Percentiles rank a stretch among this genome's conserved stretches.
These are phyloP conservation scores for Ancistrus triradiatus DNA, from an alignment of 2,113 vertebrate species.

Conservation along the genomic window DNA sequence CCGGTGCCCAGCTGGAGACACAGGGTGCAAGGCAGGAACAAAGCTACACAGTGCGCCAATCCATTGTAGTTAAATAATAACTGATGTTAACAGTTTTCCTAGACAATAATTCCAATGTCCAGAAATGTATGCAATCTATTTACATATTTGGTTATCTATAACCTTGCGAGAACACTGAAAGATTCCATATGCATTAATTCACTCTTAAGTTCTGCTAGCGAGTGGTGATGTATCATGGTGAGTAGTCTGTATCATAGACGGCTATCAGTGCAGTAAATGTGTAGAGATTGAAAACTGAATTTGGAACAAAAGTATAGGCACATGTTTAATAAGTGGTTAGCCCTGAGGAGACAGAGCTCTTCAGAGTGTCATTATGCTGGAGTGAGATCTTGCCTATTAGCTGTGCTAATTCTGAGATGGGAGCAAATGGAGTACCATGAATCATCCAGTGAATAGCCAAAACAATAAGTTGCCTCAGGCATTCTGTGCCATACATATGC, in stretches of 20 bases:
- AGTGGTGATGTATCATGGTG: not conserved
- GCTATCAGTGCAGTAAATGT: slow-evolving; percentile 6
- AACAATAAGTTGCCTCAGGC: slow-evolving; percentile 40
- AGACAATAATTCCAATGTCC: too few relatives aligned
- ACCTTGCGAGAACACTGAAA: too few relatives aligned
- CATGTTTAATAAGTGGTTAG: slow-evolving; percentile 23
- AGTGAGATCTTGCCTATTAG: slow-evolving; percentile 27
- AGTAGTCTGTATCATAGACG: not conserved
- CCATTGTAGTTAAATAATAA: too few relatives aligned
- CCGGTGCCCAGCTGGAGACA: too few relatives aligned
- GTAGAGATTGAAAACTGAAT: slow-evolving; percentile 3
- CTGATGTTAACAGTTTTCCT: too few relatives aligned
- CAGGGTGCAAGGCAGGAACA: too few relatives aligned
- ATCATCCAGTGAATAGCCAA: slow-evolving; percentile 34
- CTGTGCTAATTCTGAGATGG: slow-evolving; percentile 30
- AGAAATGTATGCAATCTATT: too few relatives aligned
- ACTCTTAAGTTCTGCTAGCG: not conserved
- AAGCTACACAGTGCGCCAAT: too few relatives aligned
- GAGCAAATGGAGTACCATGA: slow-evolving; percentile 32
- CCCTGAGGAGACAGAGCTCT: slow-evolving; percentile 13
- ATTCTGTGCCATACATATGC: slow-evolving; percentile 51
- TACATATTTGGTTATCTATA: too few relatives aligned
- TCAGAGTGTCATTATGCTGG: slow-evolving; percentile 20
- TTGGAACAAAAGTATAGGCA: slow-evolving; percentile 2
- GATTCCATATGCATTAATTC: too few relatives aligned